Percentiles rank a stretch among this genome's conserved stretches.
These are phyloP conservation scores for Labia minor DNA, from an alignment of 2,888 invertebrate species.

Conservation along the genomic window DNA sequence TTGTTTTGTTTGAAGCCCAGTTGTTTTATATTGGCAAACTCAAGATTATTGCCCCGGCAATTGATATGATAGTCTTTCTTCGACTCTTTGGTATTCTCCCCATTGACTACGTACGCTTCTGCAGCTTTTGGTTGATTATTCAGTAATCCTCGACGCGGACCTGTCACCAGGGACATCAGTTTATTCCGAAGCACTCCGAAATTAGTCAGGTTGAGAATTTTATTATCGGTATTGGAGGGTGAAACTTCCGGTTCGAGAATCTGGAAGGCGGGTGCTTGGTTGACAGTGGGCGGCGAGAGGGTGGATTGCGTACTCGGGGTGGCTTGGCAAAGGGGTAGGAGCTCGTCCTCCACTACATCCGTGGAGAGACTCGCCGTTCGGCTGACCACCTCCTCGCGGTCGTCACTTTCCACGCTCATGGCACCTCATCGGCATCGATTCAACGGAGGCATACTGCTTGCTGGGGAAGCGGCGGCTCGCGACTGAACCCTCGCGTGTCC, in stretches of 20 bases:
- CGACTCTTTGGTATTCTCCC: not conserved
- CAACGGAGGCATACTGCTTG: not conserved
- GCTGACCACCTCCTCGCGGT: not conserved
- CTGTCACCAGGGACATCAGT: not conserved
- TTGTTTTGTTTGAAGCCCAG: conserved; percentile 14
- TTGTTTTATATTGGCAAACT: not conserved
- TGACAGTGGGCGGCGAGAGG: not conserved
- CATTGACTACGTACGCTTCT: conserved; percentile 35
- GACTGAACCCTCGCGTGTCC: not conserved
- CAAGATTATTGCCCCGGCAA: not conserved
- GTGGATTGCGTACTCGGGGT: not conserved
- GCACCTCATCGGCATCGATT: not conserved
- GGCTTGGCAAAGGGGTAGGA: not conserved
- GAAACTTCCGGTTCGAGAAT: not conserved
- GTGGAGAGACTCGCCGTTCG: not conserved
- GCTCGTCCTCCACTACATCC: not conserved
- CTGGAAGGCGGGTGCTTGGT: not conserved
- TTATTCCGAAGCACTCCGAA: not conserved
- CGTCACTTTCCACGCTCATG: conserved; percentile 9
- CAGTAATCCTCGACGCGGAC: not conserved
- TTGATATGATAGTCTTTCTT: conserved; percentile 15
- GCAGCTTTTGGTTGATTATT: conserved; percentile 40
- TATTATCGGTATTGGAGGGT: not conserved
- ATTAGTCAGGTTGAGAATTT: not conserved
- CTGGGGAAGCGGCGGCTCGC: not conserved